phyloP scores from a whole-genome alignment of 2,113 vertebrate species.

The Sclerurus mexicanus region DNA sequence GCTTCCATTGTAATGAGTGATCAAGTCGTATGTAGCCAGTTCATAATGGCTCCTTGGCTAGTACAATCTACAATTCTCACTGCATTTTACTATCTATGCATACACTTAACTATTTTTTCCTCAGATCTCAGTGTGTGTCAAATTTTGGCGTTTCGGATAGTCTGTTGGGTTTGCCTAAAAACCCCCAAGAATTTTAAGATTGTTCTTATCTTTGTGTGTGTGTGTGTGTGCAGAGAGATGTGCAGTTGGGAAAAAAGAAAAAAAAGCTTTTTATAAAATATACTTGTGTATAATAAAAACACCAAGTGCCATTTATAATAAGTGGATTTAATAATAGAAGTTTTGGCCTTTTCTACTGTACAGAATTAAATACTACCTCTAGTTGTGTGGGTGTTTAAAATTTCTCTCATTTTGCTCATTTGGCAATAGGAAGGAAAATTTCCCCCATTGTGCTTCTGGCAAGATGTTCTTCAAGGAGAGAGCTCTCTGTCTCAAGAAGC shows the following conservation, averaged over 20 bases:
- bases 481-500: background rate
- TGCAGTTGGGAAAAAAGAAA: background rate
- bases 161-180: background rate
- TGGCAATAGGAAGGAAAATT: background rate
- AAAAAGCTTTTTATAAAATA: background rate
- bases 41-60: background rate
- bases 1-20: background rate
- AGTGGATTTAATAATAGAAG: background rate
- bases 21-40: background rate
- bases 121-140: background rate
- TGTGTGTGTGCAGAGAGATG: background rate
- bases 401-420: conserved; percentile 8
- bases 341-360: background rate
- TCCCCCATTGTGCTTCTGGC: background rate
- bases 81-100: background rate
- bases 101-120: background rate
- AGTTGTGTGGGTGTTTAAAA: background rate
- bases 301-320: background rate
- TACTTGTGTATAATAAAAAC: background rate
- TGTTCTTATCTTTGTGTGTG: background rate
- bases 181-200: background rate
- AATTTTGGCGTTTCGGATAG: background rate
- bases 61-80: background rate
- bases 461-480: background rate
- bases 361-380: conserved; percentile 1